Evolutionary conservation across 2,797 vertebrate species (phyloP).

Genomic region (Synanceia verrucosa): DNA sequence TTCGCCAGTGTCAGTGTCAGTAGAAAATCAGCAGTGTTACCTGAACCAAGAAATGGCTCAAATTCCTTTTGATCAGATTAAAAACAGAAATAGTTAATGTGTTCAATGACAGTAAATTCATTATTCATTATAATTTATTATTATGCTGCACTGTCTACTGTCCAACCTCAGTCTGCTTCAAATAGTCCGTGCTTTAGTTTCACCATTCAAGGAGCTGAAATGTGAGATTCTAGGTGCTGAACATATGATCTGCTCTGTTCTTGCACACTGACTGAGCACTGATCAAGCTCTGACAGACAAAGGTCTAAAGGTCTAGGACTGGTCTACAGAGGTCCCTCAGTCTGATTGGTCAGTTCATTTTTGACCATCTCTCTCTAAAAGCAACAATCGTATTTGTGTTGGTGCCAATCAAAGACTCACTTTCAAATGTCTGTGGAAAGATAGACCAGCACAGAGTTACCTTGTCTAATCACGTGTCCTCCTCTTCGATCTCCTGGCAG

Average conservation of each 20-base stretch:
- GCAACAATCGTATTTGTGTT: not conserved
- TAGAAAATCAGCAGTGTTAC: not conserved
- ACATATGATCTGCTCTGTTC: slow-evolving; percentile 36
- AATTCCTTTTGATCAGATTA: not conserved
- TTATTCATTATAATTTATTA: too few species aligned
- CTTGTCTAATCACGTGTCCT: not conserved
- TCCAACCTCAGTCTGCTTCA: slow-evolving; percentile 22
- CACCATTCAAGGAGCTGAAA: slow-evolving; percentile 65
- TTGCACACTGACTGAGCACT: slow-evolving; percentile 1
- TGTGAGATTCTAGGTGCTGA: slow-evolving; percentile 48
- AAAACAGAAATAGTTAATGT: not conserved
- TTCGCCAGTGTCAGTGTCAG: not conserved
- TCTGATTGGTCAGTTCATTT: slow-evolving; percentile 6
- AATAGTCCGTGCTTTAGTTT: slow-evolving; percentile 43
- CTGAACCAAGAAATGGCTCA: not conserved
- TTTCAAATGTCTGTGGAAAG: not conserved
- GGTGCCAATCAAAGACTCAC: not conserved
- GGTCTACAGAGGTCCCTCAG: not conserved
- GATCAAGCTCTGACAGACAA: not conserved
- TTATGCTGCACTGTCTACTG: slow-evolving; percentile 27
- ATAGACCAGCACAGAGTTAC: not conserved
- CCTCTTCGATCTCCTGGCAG: slow-evolving; percentile 57
- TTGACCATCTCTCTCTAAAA: not conserved
- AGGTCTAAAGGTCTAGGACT: too few species aligned
- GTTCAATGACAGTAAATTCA: not conserved